A percentile compares a stretch with the other conserved stretches of the same genome.
These are phyloP conservation scores for Blomia tropicalis DNA, from an alignment of 2,888 invertebrate species.

Conservation along the genomic window DNA sequence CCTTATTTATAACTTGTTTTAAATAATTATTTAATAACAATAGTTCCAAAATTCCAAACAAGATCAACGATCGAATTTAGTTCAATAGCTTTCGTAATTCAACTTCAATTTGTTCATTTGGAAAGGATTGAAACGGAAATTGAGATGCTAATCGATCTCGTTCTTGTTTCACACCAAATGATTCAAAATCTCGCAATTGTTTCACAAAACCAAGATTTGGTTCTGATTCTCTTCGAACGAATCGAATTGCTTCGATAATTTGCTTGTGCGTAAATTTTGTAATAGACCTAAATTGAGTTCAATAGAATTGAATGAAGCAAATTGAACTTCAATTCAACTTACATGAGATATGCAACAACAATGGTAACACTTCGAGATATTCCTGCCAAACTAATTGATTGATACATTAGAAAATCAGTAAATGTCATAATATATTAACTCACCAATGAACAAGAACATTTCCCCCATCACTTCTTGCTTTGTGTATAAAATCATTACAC, in stretches of 20 bases:
- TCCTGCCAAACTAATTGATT: slow-evolving; percentile 73
- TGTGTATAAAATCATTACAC: slow-evolving; percentile 92
- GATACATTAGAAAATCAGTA: slow-evolving; percentile 27
- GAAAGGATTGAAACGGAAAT: not conserved
- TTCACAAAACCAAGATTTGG: slow-evolving; percentile 89
- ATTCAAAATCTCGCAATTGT: slow-evolving; percentile 76
- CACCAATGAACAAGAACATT: slow-evolving; percentile 88
- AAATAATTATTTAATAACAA: too few relatives aligned
- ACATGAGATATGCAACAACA: slow-evolving; percentile 86
- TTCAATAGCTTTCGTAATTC: too few relatives aligned
- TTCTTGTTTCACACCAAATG: not conserved
- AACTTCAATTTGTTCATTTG: not conserved
- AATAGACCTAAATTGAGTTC: slow-evolving; percentile 43
- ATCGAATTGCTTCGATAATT: slow-evolving; percentile 75
- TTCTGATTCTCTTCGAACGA: slow-evolving; percentile 78
- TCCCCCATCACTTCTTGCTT: slow-evolving; percentile 70
- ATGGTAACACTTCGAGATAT: slow-evolving; percentile 93
- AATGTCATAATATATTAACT: slow-evolving; percentile 31
- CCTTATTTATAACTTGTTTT: too few relatives aligned
- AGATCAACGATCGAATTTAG: too few relatives aligned
- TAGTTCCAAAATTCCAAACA: too few relatives aligned
- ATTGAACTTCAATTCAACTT: slow-evolving; percentile 4
- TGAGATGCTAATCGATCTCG: not conserved
- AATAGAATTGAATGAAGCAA: not conserved
- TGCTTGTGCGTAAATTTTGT: slow-evolving; percentile 79